Evolutionary conservation across 2,113 vertebrate genomes (phyloP), one percentile per base, ranked within the genome.

Genomic region (Vulpes vulpes): DNA sequence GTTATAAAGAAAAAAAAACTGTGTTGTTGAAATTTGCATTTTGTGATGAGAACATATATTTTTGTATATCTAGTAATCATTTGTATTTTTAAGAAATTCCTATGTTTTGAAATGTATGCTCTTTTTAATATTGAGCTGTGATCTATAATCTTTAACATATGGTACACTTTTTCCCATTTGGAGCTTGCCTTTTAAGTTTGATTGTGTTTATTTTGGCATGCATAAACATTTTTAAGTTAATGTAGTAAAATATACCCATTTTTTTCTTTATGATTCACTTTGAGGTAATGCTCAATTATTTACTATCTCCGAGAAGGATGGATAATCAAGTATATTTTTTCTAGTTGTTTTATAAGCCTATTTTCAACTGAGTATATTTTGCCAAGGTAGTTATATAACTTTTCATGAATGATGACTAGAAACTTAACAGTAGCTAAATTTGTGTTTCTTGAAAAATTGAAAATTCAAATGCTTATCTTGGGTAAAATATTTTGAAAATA

Each of bases 211-310:
- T 74, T 60, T 90, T 89, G 32, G 91, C 20, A 79, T 16, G 20
- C 1, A 92, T n/a, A 93, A 90, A 89, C 71, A 93, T 71, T 79
- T 95, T 78, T 84, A 93, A 76, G 53, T 89, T 91, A 11, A 80
- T 76, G 2, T 76, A 59, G 14, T 92, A 82, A 91, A 96, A 88
- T 80, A 74, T 15, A n/a, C 49, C 51, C 8, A 49, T 55, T 53
- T 80, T 83, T 81, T 96, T 38, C 84, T 85, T 90, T 53, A 22
- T 80, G 19, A 89, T 92, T 93, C 32, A 53, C 27, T 83, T 90
- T 90, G 38, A 43, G 3, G 14, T 92, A 85, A 71, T 73, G 15
- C 22, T 95, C 43, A 25, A 20, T 78, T 91, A 93, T 80, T 60
- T 94, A 51, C 92, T 69, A 82, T 8, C 23, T 60, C 27, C 35